phyloP scores from a whole-genome alignment of 2,888 invertebrate genomes.

The Ochlodes sylvanus region DNA sequence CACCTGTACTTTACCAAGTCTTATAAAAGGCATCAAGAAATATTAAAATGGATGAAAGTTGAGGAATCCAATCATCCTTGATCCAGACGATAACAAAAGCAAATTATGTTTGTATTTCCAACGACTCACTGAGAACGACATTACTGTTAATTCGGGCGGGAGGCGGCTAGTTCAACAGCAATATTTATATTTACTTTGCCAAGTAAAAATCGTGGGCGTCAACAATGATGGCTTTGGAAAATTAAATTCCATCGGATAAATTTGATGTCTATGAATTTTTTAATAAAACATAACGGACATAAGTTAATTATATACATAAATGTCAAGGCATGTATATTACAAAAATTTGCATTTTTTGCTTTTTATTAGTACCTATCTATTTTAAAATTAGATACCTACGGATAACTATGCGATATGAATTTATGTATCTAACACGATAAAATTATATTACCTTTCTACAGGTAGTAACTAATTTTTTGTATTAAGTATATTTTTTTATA shows the following conservation, averaged over 20 bases:
- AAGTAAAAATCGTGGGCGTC: slow-evolving; percentile 59
- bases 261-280: neutral
- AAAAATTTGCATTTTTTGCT: too few species aligned
- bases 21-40: neutral
- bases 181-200: slow-evolving; percentile 76
- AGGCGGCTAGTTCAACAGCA: slow-evolving; percentile 60
- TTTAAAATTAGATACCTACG: too few species aligned
- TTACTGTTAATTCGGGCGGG: slow-evolving; percentile 60
- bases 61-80: slow-evolving; percentile 2
- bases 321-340: slow-evolving; percentile 8
- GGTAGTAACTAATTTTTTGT: too few species aligned
- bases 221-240: slow-evolving; percentile 17
- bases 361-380: too few species aligned
- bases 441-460: too few species aligned
- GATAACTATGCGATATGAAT: too few species aligned
- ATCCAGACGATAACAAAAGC: slow-evolving; percentile 15
- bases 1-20: too few species aligned
- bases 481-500: too few species aligned
- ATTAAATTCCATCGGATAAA: neutral
- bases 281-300: too few species aligned
- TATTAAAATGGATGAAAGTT: slow-evolving; percentile 5
- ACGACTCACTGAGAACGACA: slow-evolving; percentile 42
- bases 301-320: neutral
- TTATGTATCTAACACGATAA: too few species aligned
- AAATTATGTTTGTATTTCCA: slow-evolving; percentile 30